Conservation (phyloP, 2,797 vertebrate genomes). For the Tiaroga cobitis region DNA sequence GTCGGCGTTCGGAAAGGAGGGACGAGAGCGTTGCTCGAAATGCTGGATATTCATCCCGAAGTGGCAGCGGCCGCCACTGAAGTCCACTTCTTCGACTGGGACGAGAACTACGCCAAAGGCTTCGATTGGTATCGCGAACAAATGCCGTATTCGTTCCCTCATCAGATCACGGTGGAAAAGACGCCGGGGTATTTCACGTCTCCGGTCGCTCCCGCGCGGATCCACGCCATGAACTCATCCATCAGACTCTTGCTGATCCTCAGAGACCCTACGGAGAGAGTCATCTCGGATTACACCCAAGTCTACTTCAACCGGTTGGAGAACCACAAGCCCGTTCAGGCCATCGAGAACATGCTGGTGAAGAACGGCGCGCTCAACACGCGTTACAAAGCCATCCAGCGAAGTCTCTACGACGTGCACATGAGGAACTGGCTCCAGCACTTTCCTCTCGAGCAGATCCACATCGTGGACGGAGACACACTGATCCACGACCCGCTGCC, state of each 20-base stretch:
- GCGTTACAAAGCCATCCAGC: constrained; percentile 93
- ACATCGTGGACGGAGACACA: constrained; percentile 91
- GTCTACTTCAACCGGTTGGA: constrained; percentile 94
- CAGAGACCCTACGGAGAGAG: constrained; percentile 89
- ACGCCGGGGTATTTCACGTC: constrained; percentile 95
- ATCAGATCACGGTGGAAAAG: constrained; percentile 95
- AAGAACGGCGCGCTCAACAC: constrained; percentile 89
- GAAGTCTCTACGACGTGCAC: constrained; percentile 92
- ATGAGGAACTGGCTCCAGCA: constrained; percentile 91
- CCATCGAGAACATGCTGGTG: constrained; percentile 91
- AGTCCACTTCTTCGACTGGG: constrained; percentile 96
- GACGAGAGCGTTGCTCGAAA: constrained; percentile 89
- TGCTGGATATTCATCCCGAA: constrained; percentile 93
- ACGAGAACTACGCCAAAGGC: constrained; percentile 91
- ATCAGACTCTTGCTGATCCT: constrained; percentile 91
- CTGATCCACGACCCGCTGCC: constrained; percentile 89
- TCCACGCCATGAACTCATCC: constrained; percentile 91
- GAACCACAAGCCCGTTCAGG: constrained; percentile 92
- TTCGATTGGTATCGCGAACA: constrained; percentile 90
- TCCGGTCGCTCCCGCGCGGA: constrained; percentile 86
- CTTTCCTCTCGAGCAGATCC: constrained; percentile 91
- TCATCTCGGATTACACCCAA: constrained; percentile 95
- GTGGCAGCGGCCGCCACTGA: constrained; percentile 91
- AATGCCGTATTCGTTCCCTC: constrained; percentile 91
- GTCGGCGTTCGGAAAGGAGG: constrained; percentile 93